Percentiles rank a stretch among this genome's conserved stretches.
Conservation (phyloP, 2,888 invertebrate genomes). For the Eumerus sabulonum region DNA sequence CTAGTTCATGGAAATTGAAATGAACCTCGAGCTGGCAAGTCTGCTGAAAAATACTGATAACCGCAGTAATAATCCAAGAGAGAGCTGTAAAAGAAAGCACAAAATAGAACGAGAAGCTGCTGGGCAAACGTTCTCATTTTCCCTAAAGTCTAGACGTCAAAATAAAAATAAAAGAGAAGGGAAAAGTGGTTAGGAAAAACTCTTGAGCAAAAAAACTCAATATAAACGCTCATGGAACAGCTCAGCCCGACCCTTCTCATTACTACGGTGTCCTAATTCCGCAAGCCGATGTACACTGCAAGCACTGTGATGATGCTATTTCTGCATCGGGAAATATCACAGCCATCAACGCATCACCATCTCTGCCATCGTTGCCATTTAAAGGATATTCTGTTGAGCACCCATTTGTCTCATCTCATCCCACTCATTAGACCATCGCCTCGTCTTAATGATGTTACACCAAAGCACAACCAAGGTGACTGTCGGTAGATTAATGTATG, state of each 20-base stretch:
- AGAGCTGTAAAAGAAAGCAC: too few species aligned
- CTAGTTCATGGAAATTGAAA: too few species aligned
- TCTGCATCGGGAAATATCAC: conserved; percentile 30
- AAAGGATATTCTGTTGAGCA: conserved; percentile 38
- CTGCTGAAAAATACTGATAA: too few species aligned
- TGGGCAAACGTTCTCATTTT: too few species aligned
- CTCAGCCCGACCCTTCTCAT: conserved; percentile 32
- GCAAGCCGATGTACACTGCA: conserved; percentile 11
- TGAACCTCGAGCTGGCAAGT: too few species aligned
- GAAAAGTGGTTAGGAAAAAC: neutral
- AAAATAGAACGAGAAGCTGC: too few species aligned
- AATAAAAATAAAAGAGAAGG: neutral
- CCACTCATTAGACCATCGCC: conserved; percentile 14
- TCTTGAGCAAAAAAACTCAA: conserved; percentile 1
- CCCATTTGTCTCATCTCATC: neutral
- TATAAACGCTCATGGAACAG: too few species aligned
- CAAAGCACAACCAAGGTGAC: conserved; percentile 40
- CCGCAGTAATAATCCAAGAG: too few species aligned
- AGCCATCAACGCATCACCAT: conserved; percentile 43
- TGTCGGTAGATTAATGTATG: conserved; percentile 37
- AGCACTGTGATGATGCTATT: neutral
- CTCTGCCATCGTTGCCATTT: too few species aligned
- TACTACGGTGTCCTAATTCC: conserved; percentile 57
- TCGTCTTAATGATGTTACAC: conserved; percentile 61
- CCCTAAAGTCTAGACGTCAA: neutral